Evolutionary conservation across 2,113 vertebrate species (phyloP).

Genomic region (Nesoenas mayeri): DNA sequence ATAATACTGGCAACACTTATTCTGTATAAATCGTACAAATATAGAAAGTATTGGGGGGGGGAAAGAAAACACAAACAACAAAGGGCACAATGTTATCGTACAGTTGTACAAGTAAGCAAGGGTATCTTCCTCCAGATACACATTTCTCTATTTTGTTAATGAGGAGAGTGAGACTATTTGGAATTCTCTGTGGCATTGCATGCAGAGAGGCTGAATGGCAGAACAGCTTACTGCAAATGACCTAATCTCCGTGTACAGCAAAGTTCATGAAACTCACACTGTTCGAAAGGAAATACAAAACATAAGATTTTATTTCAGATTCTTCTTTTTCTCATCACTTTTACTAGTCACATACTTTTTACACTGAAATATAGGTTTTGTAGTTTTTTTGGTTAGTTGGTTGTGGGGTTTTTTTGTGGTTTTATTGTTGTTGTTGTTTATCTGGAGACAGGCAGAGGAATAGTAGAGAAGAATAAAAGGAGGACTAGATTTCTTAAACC

Average conservation of each 20-base stretch:
- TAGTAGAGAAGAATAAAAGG: background rate
- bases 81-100: background rate
- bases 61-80: background rate
- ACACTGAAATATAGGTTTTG: background rate
- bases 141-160: background rate
- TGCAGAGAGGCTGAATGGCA: background rate
- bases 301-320: background rate
- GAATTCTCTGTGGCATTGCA: background rate
- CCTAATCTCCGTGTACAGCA: background rate
- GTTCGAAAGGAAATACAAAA: background rate
- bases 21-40: background rate
- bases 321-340: background rate
- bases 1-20: background rate
- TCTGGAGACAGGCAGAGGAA: background rate
- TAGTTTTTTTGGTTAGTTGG: too few species aligned
- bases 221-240: background rate
- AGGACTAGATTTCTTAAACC: background rate
- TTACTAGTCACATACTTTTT: background rate
- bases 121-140: background rate
- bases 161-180: background rate
- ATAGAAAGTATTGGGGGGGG: background rate
- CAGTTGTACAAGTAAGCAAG: background rate
- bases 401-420: background rate
- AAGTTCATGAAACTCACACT: background rate
- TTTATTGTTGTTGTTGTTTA: too few species aligned